Percentiles rank a stretch among this genome's conserved stretches.
These are phyloP conservation scores for Nanorana parkeri DNA, from an alignment of 2,113 vertebrate genomes.

Conservation along the genomic window DNA sequence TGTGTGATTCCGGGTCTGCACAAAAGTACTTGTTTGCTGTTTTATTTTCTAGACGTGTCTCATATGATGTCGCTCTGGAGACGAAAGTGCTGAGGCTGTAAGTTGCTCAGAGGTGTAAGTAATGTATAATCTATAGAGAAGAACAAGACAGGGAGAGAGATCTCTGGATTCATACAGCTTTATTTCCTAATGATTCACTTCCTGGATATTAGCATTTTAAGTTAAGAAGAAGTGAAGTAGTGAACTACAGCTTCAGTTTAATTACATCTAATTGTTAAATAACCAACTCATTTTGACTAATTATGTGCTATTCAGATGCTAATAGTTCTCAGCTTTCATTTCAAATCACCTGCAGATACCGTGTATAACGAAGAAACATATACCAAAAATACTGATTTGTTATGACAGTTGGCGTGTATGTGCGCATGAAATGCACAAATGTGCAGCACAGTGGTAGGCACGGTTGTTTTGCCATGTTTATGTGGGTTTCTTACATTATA, in stretches of 20 bases:
- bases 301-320: conserved; percentile 48
- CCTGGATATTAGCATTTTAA: conserved; percentile 13
- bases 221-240: conserved; percentile 12
- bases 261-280: conserved; percentile 52
- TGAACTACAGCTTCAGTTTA: conserved; percentile 13
- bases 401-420: neutral
- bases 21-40: conserved; percentile 16
- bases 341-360: conserved; percentile 40
- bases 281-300: conserved; percentile 49
- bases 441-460: no score
- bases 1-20: conserved; percentile 22
- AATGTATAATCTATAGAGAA: conserved; percentile 33
- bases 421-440: no score
- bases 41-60: conserved; percentile 41
- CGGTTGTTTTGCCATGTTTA: no score
- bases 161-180: neutral
- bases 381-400: conserved; percentile 8
- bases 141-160: neutral
- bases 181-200: conserved; percentile 9
- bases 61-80: conserved; percentile 24
- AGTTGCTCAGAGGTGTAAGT: conserved; percentile 26
- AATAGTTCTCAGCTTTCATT: conserved; percentile 29
- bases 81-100: conserved; percentile 30
- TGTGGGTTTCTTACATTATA: no score
- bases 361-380: neutral